phyloP scores from a whole-genome alignment of 2,113 vertebrate species.

The Bucco capensis region DNA sequence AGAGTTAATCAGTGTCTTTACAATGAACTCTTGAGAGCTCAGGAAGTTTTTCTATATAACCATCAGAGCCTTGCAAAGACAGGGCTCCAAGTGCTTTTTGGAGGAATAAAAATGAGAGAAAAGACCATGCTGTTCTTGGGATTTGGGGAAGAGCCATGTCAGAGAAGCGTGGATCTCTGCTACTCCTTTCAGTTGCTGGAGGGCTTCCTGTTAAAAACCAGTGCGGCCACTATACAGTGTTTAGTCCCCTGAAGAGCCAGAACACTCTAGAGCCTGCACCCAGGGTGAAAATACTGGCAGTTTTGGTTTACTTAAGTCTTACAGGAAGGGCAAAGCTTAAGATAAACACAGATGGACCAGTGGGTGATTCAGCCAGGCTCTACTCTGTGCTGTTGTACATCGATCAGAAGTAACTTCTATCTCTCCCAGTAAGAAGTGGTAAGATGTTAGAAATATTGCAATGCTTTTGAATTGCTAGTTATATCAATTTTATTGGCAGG shows the following conservation, averaged over 20 bases:
- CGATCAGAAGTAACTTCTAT: neutral
- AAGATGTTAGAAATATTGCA: neutral
- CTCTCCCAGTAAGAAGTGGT: neutral
- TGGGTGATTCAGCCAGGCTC: neutral
- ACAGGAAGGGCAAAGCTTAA: neutral
- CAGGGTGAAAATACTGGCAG: neutral
- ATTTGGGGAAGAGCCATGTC: neutral
- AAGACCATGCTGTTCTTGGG: neutral
- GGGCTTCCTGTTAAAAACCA: neutral
- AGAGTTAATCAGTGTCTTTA: neutral
- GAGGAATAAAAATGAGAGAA: neutral
- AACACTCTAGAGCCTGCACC: neutral
- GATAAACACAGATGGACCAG: neutral
- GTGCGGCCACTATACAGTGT: neutral
- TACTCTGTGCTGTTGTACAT: fast-evolving
- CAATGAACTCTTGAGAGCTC: neutral
- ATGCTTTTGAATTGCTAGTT: neutral
- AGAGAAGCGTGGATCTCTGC: neutral
- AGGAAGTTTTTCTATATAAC: neutral
- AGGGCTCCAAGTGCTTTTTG: neutral
- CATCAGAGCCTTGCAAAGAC: neutral
- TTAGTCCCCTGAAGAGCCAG: neutral
- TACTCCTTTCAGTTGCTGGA: neutral
- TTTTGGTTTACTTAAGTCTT: neutral
- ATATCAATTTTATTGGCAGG: neutral